These are phyloP conservation scores for Parnassius glacialis DNA, from an alignment of 2,888 invertebrate species.

Conservation along the genomic window DNA sequence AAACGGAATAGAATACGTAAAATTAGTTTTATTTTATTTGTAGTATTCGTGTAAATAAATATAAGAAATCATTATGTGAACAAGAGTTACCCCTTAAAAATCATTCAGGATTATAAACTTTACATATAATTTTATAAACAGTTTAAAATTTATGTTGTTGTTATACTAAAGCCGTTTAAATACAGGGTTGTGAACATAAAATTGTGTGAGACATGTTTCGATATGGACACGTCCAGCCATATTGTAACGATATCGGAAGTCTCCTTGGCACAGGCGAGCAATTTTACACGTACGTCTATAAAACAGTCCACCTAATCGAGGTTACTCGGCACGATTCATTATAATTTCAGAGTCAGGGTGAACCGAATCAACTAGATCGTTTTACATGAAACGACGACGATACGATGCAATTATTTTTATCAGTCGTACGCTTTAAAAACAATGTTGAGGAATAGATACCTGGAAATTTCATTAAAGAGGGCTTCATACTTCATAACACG, in stretches of 20 bases:
- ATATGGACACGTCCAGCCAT: not conserved
- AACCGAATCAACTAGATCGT: slow-evolving; percentile 30
- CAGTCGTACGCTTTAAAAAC: too few species aligned
- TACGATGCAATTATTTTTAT: not conserved
- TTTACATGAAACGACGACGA: slow-evolving; percentile 10
- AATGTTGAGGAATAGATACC: not conserved
- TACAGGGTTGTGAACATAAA: not conserved
- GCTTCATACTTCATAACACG: too few species aligned
- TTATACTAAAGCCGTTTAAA: not conserved
- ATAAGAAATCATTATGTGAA: too few species aligned
- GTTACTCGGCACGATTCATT: slow-evolving; percentile 37
- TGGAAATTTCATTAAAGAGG: too few species aligned
- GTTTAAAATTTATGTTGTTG: too few species aligned
- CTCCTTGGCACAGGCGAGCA: not conserved
- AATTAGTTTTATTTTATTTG: too few species aligned
- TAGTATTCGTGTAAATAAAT: too few species aligned
- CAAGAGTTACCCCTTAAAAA: too few species aligned
- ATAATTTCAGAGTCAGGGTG: slow-evolving; percentile 42
- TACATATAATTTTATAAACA: too few species aligned
- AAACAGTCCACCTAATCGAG: slow-evolving; percentile 34
- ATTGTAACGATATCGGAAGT: slow-evolving; percentile 4
- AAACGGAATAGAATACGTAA: too few species aligned
- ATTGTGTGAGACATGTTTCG: not conserved
- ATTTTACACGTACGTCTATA: slow-evolving; percentile 27
- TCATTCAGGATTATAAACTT: too few species aligned